phyloP scores from a whole-genome alignment of 2,888 invertebrate genomes.

The Encarsia formosa region DNA sequence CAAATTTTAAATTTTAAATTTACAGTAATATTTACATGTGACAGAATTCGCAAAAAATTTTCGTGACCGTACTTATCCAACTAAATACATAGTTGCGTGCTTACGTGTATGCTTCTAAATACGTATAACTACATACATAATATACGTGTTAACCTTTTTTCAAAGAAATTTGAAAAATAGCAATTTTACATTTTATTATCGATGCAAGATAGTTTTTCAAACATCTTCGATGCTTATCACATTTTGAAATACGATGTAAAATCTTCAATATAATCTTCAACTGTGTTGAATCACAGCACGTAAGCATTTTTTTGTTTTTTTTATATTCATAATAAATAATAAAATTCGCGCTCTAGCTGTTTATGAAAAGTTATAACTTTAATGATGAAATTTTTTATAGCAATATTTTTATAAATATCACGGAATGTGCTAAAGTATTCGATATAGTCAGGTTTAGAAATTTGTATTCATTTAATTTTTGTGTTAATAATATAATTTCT shows the following conservation, averaged over 20 bases:
- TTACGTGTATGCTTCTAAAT: no score
- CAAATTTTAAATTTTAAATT: constrained; percentile 22
- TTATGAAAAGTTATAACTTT: constrained; percentile 7
- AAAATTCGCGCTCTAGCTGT: not conserved
- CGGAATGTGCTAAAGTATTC: constrained; percentile 22
- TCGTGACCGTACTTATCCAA: constrained; percentile 13
- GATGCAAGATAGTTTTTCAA: no score
- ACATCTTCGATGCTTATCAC: no score
- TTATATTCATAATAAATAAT: constrained; percentile 4
- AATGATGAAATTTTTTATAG: not conserved
- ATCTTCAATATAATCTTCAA: constrained; percentile 4
- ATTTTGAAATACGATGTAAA: no score
- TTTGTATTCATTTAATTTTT: no score
- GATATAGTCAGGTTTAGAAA: no score
- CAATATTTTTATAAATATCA: not conserved
- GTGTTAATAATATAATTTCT: no score
- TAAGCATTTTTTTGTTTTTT: constrained; percentile 10
- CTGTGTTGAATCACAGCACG: constrained; percentile 9
- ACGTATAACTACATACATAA: no score
- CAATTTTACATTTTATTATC: no score
- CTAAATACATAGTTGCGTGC: no score
- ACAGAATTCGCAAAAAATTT: constrained; percentile 16
- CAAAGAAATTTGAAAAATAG: no score
- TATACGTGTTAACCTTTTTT: no score
- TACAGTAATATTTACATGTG: constrained; percentile 13